Evolutionary conservation across 1,140 invertebrate species (phyloP).

Genomic region (Doryteuthis pealeii): DNA sequence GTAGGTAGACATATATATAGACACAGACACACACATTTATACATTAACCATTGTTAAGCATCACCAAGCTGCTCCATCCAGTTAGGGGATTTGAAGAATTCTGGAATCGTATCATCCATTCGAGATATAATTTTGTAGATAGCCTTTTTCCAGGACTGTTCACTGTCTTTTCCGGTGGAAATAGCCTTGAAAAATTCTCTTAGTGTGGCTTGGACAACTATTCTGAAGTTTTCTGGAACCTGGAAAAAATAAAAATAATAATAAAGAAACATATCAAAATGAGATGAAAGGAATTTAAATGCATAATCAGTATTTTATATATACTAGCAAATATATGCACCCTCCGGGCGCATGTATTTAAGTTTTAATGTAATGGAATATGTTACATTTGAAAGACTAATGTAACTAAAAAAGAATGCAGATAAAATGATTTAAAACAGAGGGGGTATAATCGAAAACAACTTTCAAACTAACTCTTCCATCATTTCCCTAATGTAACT

Average conservation of each 20-base stretch:
- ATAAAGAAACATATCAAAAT: neutral
- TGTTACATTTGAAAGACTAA: too few relatives aligned
- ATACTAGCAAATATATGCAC: too few relatives aligned
- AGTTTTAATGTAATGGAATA: too few relatives aligned
- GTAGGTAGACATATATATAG: conserved; percentile 1
- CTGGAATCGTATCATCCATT: conserved; percentile 96
- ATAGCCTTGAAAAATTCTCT: conserved; percentile 98
- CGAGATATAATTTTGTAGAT: conserved; percentile 99
- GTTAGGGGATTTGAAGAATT: conserved; percentile 99
- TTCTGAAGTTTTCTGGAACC: conserved; percentile 96
- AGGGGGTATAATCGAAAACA: too few relatives aligned
- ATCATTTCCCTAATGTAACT: too few relatives aligned
- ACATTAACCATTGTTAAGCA: conserved; percentile 25
- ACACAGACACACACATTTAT: neutral
- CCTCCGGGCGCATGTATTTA: too few relatives aligned
- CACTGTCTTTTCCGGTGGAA: conserved; percentile 89
- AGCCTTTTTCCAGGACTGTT: conserved; percentile 99
- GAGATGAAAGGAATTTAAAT: too few relatives aligned
- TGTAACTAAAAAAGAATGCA: too few relatives aligned
- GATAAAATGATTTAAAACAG: too few relatives aligned
- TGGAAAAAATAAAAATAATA: conserved; percentile 61
- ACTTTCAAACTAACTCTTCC: too few relatives aligned
- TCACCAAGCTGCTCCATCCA: conserved; percentile 93
- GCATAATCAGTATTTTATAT: too few relatives aligned
- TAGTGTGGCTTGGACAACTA: conserved; percentile 94